Conservation (phyloP, 2,113 vertebrate genomes). For the Falcunculus frontatus region DNA sequence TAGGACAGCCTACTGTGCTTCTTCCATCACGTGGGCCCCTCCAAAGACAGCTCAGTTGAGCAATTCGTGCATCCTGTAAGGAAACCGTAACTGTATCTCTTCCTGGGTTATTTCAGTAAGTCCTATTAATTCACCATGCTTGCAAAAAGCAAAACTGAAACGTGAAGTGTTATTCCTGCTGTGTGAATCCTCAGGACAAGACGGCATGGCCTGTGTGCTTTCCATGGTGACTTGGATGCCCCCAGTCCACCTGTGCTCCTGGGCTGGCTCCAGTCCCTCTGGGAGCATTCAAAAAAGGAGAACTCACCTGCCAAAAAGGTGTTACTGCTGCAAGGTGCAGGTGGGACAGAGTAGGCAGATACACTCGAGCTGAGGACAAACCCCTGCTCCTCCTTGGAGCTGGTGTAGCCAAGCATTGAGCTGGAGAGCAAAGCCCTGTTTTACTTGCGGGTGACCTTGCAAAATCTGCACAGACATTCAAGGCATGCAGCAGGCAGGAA, state of each 20-base stretch:
- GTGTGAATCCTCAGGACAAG: background rate
- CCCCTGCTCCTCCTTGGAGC: background rate
- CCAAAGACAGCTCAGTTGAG: background rate
- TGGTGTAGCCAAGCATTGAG: background rate
- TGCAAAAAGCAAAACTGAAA: background rate
- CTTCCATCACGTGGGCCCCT: background rate
- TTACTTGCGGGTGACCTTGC: background rate
- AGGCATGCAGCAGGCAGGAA: background rate
- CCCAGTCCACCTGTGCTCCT: background rate
- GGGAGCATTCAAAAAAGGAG: fast-evolving
- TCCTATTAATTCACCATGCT: background rate
- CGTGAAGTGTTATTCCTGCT: background rate
- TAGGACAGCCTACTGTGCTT: background rate
- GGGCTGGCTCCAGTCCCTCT: background rate
- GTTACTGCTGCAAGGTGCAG: background rate
- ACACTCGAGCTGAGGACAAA: background rate
- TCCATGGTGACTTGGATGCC: background rate
- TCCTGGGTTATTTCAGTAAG: background rate
- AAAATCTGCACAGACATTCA: background rate
- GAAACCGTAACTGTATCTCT: background rate
- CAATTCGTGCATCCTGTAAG: background rate
- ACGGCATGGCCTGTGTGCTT: background rate
- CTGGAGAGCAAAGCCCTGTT: background rate
- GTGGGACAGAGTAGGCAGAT: background rate
- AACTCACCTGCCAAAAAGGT: background rate